A percentile compares a stretch with the other conserved stretches of the same genome.
Conservation (phyloP, 2,797 vertebrate species). For the Spinus pinus region DNA sequence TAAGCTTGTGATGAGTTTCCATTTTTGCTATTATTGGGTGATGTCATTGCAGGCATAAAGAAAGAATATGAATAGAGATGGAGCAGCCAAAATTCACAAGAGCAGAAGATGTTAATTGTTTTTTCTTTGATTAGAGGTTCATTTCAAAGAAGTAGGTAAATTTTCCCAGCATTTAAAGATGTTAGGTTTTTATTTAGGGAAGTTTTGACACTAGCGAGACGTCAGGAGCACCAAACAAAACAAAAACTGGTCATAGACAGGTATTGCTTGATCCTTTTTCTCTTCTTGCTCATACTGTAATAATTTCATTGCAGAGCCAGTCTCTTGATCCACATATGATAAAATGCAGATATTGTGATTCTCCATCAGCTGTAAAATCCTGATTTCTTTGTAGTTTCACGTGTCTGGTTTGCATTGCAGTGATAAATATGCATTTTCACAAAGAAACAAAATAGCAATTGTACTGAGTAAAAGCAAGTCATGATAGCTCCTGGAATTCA, state of each 20-base stretch:
- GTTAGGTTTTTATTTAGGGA: neutral
- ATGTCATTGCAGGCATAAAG: constrained; percentile 13
- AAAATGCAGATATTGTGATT: neutral
- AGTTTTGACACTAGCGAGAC: neutral
- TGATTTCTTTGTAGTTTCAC: neutral
- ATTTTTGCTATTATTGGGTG: neutral
- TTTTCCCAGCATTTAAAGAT: constrained; percentile 20
- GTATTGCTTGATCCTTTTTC: neutral
- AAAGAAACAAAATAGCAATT: neutral
- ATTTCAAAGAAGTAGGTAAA: constrained; percentile 19
- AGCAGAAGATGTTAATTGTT: neutral
- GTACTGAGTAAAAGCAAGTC: neutral
- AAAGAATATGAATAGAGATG: neutral
- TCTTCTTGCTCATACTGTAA: neutral
- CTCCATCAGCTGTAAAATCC: neutral
- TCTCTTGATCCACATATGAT: neutral
- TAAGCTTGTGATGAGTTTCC: neutral
- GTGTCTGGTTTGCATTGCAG: neutral
- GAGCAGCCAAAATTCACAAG: constrained; percentile 1
- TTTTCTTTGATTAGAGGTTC: neutral
- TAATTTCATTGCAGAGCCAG: neutral
- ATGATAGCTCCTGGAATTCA: neutral
- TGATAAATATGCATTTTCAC: neutral
- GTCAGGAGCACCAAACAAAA: neutral
- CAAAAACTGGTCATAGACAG: neutral